These are phyloP conservation scores for Pachypeltis micranthus DNA, from an alignment of 1,140 invertebrate genomes.

Conservation along the genomic window DNA sequence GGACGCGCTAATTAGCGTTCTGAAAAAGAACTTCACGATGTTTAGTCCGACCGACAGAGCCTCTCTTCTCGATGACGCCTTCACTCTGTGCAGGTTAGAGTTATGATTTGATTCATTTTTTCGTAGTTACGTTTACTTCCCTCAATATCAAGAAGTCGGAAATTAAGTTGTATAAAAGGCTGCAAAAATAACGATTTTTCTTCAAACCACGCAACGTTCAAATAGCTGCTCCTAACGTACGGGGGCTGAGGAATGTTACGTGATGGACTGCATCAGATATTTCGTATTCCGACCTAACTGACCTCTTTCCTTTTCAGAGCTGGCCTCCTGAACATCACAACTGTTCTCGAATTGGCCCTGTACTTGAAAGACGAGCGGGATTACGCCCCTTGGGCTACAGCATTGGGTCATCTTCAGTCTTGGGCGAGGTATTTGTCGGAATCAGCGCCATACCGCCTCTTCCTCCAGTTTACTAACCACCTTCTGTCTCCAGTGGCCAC, in stretches of 20 bases:
- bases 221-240: no score
- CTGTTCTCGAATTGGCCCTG: slow-evolving; percentile 52
- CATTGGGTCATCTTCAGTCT: slow-evolving; percentile 51
- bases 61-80: slow-evolving; percentile 62
- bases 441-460: slow-evolving; percentile 49
- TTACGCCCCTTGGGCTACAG: slow-evolving; percentile 62
- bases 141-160: no score
- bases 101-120: no score
- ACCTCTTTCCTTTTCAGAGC: slow-evolving; percentile 44
- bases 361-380: slow-evolving; percentile 60
- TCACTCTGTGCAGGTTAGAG: slow-evolving; percentile 56
- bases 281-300: no score
- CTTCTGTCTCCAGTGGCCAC: slow-evolving; percentile 47
- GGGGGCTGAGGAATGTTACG: no score
- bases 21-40: slow-evolving; percentile 52
- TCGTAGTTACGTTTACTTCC: slow-evolving; percentile 20
- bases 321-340: slow-evolving; percentile 51
- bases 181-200: no score
- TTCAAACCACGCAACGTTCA: no score
- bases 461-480: slow-evolving; percentile 47
- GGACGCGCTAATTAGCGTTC: slow-evolving; percentile 53
- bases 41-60: slow-evolving; percentile 60
- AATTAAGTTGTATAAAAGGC: no score
- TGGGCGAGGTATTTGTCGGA: slow-evolving; percentile 55
- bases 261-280: no score